Evolutionary conservation across 1,140 invertebrate species (phyloP), one percentile per base, ranked within the genome.

Genomic region (Micrasema minimum): DNA sequence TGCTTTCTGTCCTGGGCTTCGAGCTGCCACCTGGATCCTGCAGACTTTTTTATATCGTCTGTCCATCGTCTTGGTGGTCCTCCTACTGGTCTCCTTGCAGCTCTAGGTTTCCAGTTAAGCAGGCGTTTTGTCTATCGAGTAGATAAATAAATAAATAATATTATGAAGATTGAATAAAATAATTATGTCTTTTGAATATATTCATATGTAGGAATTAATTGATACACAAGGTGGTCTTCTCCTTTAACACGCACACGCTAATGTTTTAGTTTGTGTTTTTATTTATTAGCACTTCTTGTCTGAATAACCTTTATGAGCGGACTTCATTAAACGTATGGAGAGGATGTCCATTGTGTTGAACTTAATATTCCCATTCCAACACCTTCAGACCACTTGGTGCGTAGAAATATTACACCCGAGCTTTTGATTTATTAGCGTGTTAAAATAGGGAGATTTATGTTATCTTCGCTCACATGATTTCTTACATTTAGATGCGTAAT

Each of bases 291-390:
- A 59, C 55, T 41, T 59, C 35, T 16, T 5, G n/a, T 10, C 5
- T 59, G 55, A 59, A 59, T 43, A 59, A 43, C 31, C 37, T 59
- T 59, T 22, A 59, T 59, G 37, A 16, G 22, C 37, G 14, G 35
- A 59, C 35, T 41, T 59, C 55, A 59, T 59, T 59, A 59, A 59
- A 59, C 20, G 55, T 23, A 22, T 16, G 22, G 35, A 35, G 38
- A 59, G 22, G 14, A 59, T 35, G 9, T 37, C 55, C 37, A 59
- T 59, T 59, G 55, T 59, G 7, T 35, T n/a, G 14, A 12, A 35
- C 51, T 41, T 59, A 59, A 59, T 59, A 41, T 18, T 59, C 55
- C 55, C 37, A 20, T 59, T 59, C 37, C 38, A 59, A 59, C 55
- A 59, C 55, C 37, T 59, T 59, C 35, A 16, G 5, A 35, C 37